Percentiles rank a stretch among this genome's conserved stretches.
phyloP scores from a whole-genome alignment of 2,113 vertebrate genomes.

The Laterallus jamaicensis region DNA sequence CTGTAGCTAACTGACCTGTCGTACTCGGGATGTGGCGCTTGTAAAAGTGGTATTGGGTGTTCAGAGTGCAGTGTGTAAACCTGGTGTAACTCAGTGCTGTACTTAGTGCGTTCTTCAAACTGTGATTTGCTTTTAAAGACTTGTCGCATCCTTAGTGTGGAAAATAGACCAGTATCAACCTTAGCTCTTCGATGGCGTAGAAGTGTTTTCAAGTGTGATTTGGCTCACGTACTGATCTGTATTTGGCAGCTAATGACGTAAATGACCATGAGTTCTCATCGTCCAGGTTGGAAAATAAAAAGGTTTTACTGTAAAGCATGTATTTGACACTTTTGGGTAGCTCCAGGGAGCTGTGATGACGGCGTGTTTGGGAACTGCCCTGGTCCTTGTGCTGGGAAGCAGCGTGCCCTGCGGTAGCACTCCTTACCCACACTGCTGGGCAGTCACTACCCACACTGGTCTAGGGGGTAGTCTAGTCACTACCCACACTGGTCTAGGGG shows the following conservation, averaged over 20 bases:
- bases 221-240: background rate
- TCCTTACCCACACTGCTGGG: background rate
- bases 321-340: constrained; percentile 49
- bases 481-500: background rate
- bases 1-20: background rate
- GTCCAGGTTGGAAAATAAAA: constrained; percentile 33
- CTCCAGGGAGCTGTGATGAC: background rate
- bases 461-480: background rate
- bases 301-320: constrained; percentile 55
- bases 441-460: background rate
- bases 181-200: background rate
- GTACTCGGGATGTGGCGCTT: background rate
- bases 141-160: background rate
- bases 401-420: background rate
- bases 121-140: background rate
- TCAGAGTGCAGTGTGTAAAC: background rate
- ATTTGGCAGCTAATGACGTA: constrained; percentile 61
- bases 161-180: background rate
- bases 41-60: background rate
- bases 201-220: constrained; percentile 4
- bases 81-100: background rate
- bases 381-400: background rate
- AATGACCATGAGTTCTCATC: background rate
- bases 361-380: background rate
- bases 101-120: background rate